A percentile compares a stretch with the other conserved stretches of the same genome.
phyloP scores from a whole-genome alignment of 53 echinoderm and acorn worm genomes.

The Antedon mediterranea region DNA sequence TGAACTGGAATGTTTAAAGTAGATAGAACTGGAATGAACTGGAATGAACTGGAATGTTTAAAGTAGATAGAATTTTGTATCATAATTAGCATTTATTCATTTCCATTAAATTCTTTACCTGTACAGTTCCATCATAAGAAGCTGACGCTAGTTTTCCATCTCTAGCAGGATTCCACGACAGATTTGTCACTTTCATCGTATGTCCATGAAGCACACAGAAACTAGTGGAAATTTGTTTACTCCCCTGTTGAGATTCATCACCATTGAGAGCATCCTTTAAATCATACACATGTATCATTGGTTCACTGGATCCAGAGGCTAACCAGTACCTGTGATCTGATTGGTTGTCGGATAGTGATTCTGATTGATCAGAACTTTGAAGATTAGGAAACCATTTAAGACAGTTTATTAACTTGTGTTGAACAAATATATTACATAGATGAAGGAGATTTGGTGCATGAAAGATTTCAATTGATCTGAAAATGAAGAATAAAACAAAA shows the following conservation, averaged over 20 bases:
- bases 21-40: too few species aligned
- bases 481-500: not conserved
- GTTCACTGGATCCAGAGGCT: slow-evolving; percentile 83
- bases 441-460: slow-evolving; percentile 44
- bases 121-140: slow-evolving; percentile 64
- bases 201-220: slow-evolving; percentile 61
- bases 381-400: slow-evolving; percentile 58
- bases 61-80: too few species aligned
- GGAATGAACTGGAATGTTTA: too few species aligned
- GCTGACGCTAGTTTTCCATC: slow-evolving; percentile 53
- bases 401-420: slow-evolving; percentile 89
- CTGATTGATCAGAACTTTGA: slow-evolving; percentile 14
- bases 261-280: slow-evolving; percentile 35
- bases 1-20: too few species aligned
- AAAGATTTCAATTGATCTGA: slow-evolving; percentile 71
- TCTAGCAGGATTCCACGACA: slow-evolving; percentile 73
- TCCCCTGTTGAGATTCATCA: slow-evolving; percentile 7
- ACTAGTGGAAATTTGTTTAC: slow-evolving; percentile 43
- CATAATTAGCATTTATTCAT: too few species aligned
- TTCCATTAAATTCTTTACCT: slow-evolving; percentile 28
- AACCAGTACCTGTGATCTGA: slow-evolving; percentile 44
- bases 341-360: slow-evolving; percentile 4
- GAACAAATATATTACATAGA: slow-evolving; percentile 65
- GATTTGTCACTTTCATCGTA: slow-evolving; percentile 51
- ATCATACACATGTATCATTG: slow-evolving; percentile 67